These are phyloP conservation scores for Rugalucina vietnamica DNA, from an alignment of 2,888 invertebrate species.

Conservation along the genomic window DNA sequence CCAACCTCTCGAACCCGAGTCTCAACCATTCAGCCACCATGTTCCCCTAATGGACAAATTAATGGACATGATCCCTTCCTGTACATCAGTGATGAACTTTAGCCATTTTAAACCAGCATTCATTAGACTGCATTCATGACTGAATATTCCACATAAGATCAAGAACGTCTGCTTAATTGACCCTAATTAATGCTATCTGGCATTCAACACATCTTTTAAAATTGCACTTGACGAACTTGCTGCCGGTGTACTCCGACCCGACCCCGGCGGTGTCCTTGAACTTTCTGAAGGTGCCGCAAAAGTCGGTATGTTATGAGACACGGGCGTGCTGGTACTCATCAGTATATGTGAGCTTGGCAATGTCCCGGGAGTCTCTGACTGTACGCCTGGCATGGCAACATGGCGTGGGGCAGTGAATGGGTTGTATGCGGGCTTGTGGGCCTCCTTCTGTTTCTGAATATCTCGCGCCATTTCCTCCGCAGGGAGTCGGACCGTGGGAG, in stretches of 20 bases:
- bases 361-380: slow-evolving; percentile 34
- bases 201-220: slow-evolving; percentile 77
- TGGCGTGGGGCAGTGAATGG: slow-evolving; percentile 82
- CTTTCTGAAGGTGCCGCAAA: slow-evolving; percentile 64
- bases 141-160: no score
- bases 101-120: no score
- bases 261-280: slow-evolving; percentile 61
- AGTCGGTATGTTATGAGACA: slow-evolving; percentile 69
- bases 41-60: no score
- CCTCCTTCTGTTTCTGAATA: slow-evolving; percentile 73
- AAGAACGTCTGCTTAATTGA: no score
- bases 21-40: no score
- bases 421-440: slow-evolving; percentile 77
- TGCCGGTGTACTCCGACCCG: slow-evolving; percentile 69
- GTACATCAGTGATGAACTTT: no score
- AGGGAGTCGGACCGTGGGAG: slow-evolving; percentile 80
- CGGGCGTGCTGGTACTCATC: slow-evolving; percentile 71
- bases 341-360: slow-evolving; percentile 62
- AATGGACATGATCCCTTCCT: no score
- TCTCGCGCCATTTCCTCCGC: slow-evolving; percentile 82
- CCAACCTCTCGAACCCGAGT: no score
- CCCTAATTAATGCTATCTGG: slow-evolving; percentile 67
- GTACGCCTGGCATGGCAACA: slow-evolving; percentile 71
- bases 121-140: no score
- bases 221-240: slow-evolving; percentile 74